Conservation (phyloP, 2,888 invertebrate genomes). For the Gryllus longicercus region DNA sequence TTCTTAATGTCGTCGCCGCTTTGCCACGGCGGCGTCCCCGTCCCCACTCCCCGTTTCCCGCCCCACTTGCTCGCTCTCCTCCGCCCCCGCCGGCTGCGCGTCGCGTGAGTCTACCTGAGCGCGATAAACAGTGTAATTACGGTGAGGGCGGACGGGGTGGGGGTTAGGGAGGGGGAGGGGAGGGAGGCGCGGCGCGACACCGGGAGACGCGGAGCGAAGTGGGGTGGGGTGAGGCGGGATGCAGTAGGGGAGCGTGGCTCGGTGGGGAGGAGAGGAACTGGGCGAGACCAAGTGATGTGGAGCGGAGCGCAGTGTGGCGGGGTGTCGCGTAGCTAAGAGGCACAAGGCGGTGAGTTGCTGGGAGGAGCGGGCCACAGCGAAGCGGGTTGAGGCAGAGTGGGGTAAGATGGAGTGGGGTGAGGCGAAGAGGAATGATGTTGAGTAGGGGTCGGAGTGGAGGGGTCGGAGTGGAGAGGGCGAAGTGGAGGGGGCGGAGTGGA, state of each 20-base stretch:
- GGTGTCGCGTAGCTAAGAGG: no score
- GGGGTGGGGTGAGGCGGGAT: not conserved
- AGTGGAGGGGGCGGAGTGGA: no score
- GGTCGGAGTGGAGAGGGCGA: no score
- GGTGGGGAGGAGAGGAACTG: not conserved
- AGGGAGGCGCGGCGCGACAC: not conserved
- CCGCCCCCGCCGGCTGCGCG: not conserved
- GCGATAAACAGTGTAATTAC: conserved; percentile 17
- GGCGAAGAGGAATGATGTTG: no score
- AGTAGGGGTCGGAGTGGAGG: no score
- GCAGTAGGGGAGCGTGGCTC: not conserved
- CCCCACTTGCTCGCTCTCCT: not conserved
- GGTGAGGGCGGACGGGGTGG: no score
- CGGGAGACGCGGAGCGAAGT: not conserved
- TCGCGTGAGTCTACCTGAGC: not conserved
- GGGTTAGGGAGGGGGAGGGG: not conserved
- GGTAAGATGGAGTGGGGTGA: no score
- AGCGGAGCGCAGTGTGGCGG: no score
- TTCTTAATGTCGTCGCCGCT: conserved; percentile 17
- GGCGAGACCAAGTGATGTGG: not conserved
- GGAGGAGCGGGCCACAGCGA: no score
- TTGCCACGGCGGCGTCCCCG: not conserved
- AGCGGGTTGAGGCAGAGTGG: no score
- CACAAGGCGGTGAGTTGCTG: no score
- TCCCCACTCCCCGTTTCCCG: not conserved